Evolutionary conservation across 2,113 vertebrate species (phyloP), one percentile per base, ranked within the genome.

Genomic region (Henicopernis longicauda): DNA sequence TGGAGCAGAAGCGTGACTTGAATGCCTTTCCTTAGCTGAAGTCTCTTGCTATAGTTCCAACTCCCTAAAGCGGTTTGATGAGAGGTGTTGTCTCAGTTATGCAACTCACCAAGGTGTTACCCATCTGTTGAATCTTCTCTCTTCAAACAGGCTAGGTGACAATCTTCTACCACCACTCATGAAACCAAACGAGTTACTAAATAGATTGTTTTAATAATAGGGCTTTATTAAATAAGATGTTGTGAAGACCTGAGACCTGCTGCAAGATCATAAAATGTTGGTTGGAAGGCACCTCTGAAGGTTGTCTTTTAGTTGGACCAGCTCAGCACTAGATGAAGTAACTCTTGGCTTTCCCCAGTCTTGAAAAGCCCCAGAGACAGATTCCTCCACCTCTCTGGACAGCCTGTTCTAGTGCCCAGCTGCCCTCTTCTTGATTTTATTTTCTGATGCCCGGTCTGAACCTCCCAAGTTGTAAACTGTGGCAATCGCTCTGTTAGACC

Each of bases 81-180:
- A 85, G 66, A 95, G 90, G 62, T 91, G 83, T 47, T 89, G 83
- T 47, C 70, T 57, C 58, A 47, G 61, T 95, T 94, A 79, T 4
- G 6, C 21, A 93, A 94, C 66, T 91, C 57, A 69, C 16, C 31
- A 13, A 85, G 74, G 78, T 94, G 73, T 93, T 96, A 69, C 66
- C 73, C 40, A 29, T 61, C 23, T 59, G 21, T 38, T 57, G 45
- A 76, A 65, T 52, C 42, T 49, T 70, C 49, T 69, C 21, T 34
- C 61, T 94, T 83, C 73, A 72, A 95, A 94, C 96, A 91, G 93
- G 96, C 93, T 91, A 19, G 74, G 82, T 88, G 74, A 92, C 96
- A 97, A 94, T 96, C 84, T 91, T 95, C 67, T 69, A 32, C 54
- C 40, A 69, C 27, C 34, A 69, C 66, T 90, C 92, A 79, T 26